Evolutionary conservation across 2,113 vertebrate genomes (phyloP).

Genomic region (Pseudonaja textilis): DNA sequence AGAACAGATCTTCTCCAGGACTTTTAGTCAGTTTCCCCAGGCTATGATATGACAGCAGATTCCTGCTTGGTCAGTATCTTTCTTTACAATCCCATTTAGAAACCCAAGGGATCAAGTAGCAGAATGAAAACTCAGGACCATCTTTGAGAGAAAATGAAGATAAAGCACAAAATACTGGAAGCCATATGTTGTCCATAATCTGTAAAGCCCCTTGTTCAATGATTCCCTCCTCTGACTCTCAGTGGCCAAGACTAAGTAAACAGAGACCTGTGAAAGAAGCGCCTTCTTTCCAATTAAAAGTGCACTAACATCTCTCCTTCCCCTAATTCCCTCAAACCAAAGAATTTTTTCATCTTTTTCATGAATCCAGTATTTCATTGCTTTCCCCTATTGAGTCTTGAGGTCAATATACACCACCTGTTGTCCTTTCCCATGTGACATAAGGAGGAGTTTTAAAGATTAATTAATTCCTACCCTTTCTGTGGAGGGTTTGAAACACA

Average conservation of each 20-base stretch:
- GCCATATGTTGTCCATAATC: conserved; percentile 81
- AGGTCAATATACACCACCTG: conserved; percentile 63
- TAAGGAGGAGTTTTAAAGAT: conserved; percentile 70
- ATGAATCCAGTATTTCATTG: conserved; percentile 16
- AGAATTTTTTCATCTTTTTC: conserved; percentile 59
- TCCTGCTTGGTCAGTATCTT: background rate
- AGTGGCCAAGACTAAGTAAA: conserved; percentile 74
- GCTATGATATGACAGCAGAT: background rate
- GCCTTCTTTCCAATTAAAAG: conserved; percentile 81
- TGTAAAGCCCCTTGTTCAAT: conserved; percentile 79
- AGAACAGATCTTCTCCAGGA: background rate
- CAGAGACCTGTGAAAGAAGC: conserved; percentile 75
- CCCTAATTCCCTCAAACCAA: conserved; percentile 72
- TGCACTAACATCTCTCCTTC: conserved; percentile 72
- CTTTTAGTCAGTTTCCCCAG: background rate
- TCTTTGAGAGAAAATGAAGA: conserved; percentile 79
- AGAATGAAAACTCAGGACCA: conserved; percentile 56
- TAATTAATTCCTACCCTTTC: conserved; percentile 75
- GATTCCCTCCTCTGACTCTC: conserved; percentile 73
- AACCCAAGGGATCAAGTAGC: conserved; percentile 34
- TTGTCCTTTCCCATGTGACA: conserved; percentile 71
- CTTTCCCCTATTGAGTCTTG: conserved; percentile 32
- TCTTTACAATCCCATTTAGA: conserved; percentile 51
- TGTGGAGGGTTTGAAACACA: conserved; percentile 62
- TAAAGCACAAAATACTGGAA: conserved; percentile 68